Percentiles rank a stretch among this genome's conserved stretches.
phyloP scores from a whole-genome alignment of 2,797 vertebrate species.

The Lemur catta region DNA sequence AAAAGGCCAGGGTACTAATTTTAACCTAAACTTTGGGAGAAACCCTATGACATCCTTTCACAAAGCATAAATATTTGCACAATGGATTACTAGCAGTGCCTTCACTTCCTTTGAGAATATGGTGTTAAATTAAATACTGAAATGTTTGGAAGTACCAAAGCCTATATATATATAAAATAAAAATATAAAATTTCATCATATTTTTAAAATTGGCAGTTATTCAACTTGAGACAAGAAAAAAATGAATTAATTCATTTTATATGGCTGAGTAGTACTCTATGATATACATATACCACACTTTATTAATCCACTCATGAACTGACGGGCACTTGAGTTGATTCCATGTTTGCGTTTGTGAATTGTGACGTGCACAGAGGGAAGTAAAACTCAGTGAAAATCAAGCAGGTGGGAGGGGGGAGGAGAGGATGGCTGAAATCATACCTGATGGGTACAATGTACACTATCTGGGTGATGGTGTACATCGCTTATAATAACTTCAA shows the following conservation, averaged over 20 bases:
- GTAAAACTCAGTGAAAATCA: too few relatives aligned
- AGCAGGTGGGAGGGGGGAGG: too few relatives aligned
- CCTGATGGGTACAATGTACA: too few relatives aligned
- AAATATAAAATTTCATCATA: neutral
- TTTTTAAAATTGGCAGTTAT: neutral
- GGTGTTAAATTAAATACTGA: neutral
- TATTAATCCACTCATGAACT: too few relatives aligned
- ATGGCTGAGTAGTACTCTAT: too few relatives aligned
- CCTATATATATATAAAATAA: neutral
- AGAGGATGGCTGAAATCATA: too few relatives aligned
- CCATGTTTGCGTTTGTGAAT: too few relatives aligned
- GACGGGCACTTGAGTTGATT: too few relatives aligned
- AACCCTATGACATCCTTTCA: neutral
- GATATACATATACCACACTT: too few relatives aligned
- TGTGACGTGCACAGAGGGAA: too few relatives aligned
- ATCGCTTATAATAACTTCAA: too few relatives aligned
- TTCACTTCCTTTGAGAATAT: accelerated
- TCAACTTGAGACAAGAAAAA: neutral
- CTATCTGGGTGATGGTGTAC: too few relatives aligned
- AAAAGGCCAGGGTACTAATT: neutral
- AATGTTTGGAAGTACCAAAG: neutral
- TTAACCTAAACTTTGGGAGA: neutral
- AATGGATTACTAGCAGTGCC: neutral
- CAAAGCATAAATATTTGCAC: neutral
- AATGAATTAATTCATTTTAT: neutral